Percentiles rank a stretch among this genome's conserved stretches.
Conservation (phyloP, 2,888 invertebrate species). For the Pollenia amentaria region DNA sequence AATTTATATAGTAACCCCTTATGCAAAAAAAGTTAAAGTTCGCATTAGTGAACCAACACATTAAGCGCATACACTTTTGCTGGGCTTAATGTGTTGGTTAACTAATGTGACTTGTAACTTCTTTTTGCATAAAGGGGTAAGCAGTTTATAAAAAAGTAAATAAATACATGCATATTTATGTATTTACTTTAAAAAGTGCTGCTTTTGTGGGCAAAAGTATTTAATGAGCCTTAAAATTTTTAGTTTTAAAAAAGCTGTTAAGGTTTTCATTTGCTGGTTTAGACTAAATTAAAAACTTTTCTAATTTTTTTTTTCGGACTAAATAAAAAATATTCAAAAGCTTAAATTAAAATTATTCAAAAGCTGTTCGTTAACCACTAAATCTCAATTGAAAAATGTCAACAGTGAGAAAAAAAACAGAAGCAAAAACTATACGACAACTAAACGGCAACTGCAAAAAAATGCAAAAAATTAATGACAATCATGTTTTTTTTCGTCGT, state of each 20-base stretch:
- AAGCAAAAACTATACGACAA: no score
- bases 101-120: no score
- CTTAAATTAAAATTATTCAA: conserved; percentile 31
- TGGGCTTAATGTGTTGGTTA: no score
- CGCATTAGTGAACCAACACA: no score
- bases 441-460: neutral
- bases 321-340: conserved; percentile 7
- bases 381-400: conserved; percentile 32
- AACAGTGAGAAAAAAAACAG: neutral
- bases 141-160: no score
- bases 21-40: no score
- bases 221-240: neutral
- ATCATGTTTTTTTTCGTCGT: conserved; percentile 27
- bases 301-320: conserved; percentile 23
- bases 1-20: no score
- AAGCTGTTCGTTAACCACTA: conserved; percentile 3
- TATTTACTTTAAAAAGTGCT: no score
- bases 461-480: conserved; percentile 14
- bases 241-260: neutral
- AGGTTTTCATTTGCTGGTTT: neutral
- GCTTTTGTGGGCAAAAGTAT: neutral
- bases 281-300: conserved; percentile 8
- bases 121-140: no score
- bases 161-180: no score
- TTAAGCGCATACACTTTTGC: no score